A percentile compares a stretch with the other conserved stretches of the same genome.
These are phyloP conservation scores for Drosophila engyochracea DNA, from an alignment of 2,888 invertebrate genomes.

Conservation along the genomic window DNA sequence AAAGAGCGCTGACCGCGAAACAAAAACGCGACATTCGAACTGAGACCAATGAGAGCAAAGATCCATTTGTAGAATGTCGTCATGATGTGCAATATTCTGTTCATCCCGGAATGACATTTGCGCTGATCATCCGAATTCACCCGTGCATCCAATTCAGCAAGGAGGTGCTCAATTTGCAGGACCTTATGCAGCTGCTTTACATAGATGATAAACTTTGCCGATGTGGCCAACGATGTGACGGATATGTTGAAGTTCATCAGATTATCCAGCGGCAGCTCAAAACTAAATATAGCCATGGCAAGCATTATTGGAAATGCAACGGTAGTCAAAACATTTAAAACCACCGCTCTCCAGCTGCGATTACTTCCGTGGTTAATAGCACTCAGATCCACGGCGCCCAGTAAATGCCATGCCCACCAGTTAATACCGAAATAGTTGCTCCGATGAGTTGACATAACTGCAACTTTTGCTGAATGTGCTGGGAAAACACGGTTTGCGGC, in stretches of 20 bases:
- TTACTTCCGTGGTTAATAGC: neutral
- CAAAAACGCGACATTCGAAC: slow-evolving; percentile 2
- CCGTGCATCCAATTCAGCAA: slow-evolving; percentile 37
- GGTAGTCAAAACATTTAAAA: slow-evolving; percentile 15
- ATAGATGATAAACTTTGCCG: slow-evolving; percentile 44
- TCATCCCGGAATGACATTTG: neutral
- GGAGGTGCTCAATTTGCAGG: slow-evolving; percentile 21
- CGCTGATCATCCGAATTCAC: slow-evolving; percentile 23
- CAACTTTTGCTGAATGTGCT: neutral
- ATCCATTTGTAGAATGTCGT: slow-evolving; percentile 27
- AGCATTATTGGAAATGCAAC: slow-evolving; percentile 21
- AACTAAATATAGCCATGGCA: slow-evolving; percentile 19
- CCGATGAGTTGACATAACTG: slow-evolving; percentile 14
- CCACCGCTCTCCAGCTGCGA: slow-evolving; percentile 19
- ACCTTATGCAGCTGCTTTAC: slow-evolving; percentile 30
- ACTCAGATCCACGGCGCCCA: slow-evolving; percentile 48
- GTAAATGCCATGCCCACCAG: slow-evolving; percentile 34
- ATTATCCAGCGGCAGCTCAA: slow-evolving; percentile 50
- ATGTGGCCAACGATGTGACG: slow-evolving; percentile 42
- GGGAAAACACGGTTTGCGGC: neutral
- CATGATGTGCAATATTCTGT: slow-evolving; percentile 7
- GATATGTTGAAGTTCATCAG: slow-evolving; percentile 47
- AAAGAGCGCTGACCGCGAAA: slow-evolving; percentile 33
- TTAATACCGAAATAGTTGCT: slow-evolving; percentile 39
- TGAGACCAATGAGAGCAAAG: slow-evolving; percentile 7